Evolutionary conservation across 2,888 invertebrate genomes (phyloP), one percentile per base, ranked within the genome.

Genomic region (Rotaria socialis): DNA sequence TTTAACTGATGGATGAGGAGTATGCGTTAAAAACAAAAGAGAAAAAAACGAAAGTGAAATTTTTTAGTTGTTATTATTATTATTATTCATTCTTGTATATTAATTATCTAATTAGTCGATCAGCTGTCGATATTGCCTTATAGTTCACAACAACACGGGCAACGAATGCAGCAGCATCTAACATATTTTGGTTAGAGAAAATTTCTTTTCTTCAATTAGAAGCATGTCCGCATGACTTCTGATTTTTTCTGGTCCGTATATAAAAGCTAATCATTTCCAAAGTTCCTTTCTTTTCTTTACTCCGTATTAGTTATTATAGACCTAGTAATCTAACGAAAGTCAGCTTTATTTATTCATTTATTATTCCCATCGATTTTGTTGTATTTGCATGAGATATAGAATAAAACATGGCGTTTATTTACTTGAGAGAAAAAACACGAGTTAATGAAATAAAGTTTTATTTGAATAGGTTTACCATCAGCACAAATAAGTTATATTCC

Each of bases 401-500:
- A 67, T 27, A 35, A 67, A 67, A 67, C 16, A 4, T 41, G 67
- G 35, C 35, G 35, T 35, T 16, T 16, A 35, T 67, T 35, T 35
- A 3, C 14, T 6, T 35, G 16, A 8, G 5, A 35, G 27, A 14
- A 3, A 67, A 35, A 67, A 55, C 14, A 55, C 16, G 8, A 19
- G 4, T 55, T 16, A 16, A 14, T 55, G 16, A 55, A 55, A 19
- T 19, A 16, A 27, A 16, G 3, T 67, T 67, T 67, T 35, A 4
- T 27, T 35, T 67, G 5, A 35, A 16, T 11, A 80, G 80, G 80
- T 80, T n/a, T 80, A 47, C 80, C 80, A 67, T 80, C 80, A 4
- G 80, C 80, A 14, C 80, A 80, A 80, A 80, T 80, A 8, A 80
- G 80, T 80, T 80, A 80, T 80, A 80, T 80, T 80, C 80, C 80